Conservation (phyloP, 2,113 vertebrate species). For the Cyprinodon variegatus region DNA sequence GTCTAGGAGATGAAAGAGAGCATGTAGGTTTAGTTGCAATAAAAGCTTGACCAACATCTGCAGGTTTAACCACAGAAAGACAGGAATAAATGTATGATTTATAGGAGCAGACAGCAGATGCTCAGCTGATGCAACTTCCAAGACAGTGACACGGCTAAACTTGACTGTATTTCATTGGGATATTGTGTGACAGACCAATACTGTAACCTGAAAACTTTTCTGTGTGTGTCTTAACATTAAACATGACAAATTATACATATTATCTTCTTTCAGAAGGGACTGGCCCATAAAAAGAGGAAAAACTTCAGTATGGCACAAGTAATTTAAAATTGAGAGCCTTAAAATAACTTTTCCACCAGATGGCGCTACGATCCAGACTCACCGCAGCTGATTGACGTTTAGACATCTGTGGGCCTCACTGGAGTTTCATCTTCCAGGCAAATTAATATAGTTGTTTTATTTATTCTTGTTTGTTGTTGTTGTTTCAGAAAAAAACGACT, state of each 20-base stretch:
- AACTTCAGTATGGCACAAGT: neutral
- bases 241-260: no score
- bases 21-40: no score
- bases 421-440: neutral
- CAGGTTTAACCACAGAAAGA: no score
- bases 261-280: neutral
- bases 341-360: conserved; percentile 24
- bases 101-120: no score
- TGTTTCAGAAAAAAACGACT: neutral
- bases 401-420: neutral
- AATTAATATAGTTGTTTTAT: neutral
- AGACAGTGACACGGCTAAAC: no score
- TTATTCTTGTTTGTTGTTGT: no score
- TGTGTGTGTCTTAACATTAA: no score
- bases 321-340: neutral
- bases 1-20: no score
- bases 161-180: neutral
- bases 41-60: no score
- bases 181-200: neutral
- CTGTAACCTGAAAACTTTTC: neutral
- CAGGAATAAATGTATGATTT: no score
- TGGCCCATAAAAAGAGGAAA: neutral
- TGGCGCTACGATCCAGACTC: conserved; percentile 21
- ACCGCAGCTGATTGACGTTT: neutral
- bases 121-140: no score